Evolutionary conservation across 2,113 vertebrate genomes (phyloP), one percentile per base, ranked within the genome.

Genomic region (Grammomys surdaster): DNA sequence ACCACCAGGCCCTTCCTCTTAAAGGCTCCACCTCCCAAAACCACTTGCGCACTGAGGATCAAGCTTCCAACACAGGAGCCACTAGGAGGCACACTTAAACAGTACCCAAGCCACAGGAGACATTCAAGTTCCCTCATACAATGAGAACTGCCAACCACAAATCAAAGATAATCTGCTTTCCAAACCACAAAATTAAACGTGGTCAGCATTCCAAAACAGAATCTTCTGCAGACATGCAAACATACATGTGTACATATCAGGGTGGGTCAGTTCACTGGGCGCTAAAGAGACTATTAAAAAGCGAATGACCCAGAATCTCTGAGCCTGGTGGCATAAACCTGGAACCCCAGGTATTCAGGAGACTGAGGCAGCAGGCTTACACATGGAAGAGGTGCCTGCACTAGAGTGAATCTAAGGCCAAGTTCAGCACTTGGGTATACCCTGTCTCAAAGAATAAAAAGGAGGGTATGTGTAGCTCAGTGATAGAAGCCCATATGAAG

Each of bases 161-260:
- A 60, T 51, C 24, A 65, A 20, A 51, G 76, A 46, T 46, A 80
- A 88, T 54, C 46, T 80, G 60, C 78, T n/a, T 5, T 54, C 43
- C 46, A 80, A 80, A 84, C 22, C 20, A 24, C 72, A 84, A 77
- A 88, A n/a, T n/a, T 17, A 95, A 76, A 93, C 58, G 70, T 20
- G 33, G 4, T 69, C 40, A 91, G 9, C 46, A 82, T 94, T 90
- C 60, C 60, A 93, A 93, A 92, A 82, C 33, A 88, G 54, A 89
- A 87, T 48, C 58, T 69, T 19, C 14, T 28, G 8, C 7, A 28
- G 48, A 43, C 36, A 43, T 19, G n/a, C 36, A 89, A 56, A 43
- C 69, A 58, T 10, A 58, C 36, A 60, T 16, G 22, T 36, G 12
- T 26, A 43, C 60, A 60, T 48, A 31, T 36, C 65, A 58, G 77